Evolutionary conservation across 1,140 invertebrate genomes (phyloP).

Genomic region (Drosophila ambigua): DNA sequence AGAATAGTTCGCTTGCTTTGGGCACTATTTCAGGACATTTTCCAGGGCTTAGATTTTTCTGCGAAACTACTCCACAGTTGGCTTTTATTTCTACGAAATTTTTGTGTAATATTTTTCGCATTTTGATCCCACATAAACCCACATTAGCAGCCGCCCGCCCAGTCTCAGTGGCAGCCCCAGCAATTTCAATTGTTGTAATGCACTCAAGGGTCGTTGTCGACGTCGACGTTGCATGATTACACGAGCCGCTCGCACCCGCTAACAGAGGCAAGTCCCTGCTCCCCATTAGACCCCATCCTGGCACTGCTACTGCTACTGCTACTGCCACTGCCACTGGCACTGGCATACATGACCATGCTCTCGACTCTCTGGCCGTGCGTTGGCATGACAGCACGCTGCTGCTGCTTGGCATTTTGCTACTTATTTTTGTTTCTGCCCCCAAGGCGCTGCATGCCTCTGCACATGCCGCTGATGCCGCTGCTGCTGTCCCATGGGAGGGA

Average conservation of each 20-base stretch:
- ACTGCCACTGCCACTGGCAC: background rate
- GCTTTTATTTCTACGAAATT: no score
- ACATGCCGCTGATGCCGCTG: conserved; percentile 10
- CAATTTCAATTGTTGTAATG: conserved; percentile 80
- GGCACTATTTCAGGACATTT: no score
- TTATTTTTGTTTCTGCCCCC: conserved; percentile 66
- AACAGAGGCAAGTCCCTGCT: background rate
- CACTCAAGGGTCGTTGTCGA: conserved; percentile 62
- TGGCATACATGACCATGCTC: conserved; percentile 29
- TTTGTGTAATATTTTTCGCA: background rate
- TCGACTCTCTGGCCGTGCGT: conserved; percentile 27
- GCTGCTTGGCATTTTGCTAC: conserved; percentile 58
- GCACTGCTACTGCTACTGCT: no score
- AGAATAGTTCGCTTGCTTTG: no score
- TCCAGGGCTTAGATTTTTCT: no score
- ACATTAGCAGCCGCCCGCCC: conserved; percentile 14
- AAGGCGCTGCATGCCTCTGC: conserved; percentile 54
- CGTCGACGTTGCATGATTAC: conserved; percentile 65
- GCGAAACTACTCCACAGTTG: no score
- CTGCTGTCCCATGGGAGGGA: conserved; percentile 3
- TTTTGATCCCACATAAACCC: conserved; percentile 17
- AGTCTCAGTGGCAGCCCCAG: conserved; percentile 17
- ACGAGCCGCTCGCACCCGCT: conserved; percentile 15
- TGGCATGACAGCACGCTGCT: conserved; percentile 45
- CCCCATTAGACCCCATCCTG: background rate